Evolutionary conservation across 1,140 invertebrate species (phyloP).

Genomic region (Ladona fulva): DNA sequence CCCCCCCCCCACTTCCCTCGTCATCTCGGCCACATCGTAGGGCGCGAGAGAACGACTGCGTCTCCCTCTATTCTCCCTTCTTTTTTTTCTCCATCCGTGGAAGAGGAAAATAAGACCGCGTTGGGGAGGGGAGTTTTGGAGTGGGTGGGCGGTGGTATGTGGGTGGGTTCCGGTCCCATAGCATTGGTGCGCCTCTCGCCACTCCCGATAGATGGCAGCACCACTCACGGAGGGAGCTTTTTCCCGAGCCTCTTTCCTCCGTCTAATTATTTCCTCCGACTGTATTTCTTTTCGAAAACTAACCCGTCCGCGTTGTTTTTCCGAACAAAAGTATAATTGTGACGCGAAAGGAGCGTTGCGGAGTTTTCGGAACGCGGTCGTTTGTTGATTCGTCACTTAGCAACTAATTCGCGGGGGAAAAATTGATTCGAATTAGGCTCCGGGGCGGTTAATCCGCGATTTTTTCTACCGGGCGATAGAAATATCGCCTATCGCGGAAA

Average conservation of each 20-base stretch:
- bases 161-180: conserved; percentile 5
- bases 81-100: conserved; percentile 1
- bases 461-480: no score
- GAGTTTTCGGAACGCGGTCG: no score
- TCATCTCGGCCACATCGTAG: neutral
- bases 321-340: no score
- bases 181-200: neutral
- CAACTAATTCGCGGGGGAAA: no score
- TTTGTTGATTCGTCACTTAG: no score
- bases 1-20: neutral
- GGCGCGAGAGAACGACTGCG: neutral
- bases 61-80: neutral
- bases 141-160: neutral
- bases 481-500: no score
- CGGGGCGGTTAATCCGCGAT: no score
- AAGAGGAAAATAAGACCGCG: neutral
- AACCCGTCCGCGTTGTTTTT: no score
- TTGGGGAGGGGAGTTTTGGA: neutral
- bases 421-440: no score
- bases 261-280: no score
- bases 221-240: neutral
- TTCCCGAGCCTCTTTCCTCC: neutral
- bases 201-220: neutral
- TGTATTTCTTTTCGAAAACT: no score
- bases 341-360: no score